Evolutionary conservation across 1,140 invertebrate genomes (phyloP).

Genomic region (Battus philenor): DNA sequence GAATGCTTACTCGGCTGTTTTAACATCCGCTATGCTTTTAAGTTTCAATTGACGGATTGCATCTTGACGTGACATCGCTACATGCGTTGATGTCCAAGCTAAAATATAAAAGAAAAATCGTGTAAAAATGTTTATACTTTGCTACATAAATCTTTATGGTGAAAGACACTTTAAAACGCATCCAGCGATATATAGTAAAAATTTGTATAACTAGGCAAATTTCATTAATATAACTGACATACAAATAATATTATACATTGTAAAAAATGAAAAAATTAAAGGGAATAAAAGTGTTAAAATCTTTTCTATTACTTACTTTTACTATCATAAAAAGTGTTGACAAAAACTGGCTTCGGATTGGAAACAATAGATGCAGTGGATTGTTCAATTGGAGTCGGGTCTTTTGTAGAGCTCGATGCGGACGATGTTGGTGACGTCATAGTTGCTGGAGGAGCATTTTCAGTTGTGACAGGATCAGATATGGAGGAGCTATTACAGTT

Average conservation of each 20-base stretch:
- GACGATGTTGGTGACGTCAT: no score
- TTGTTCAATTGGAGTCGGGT: constrained; percentile 5
- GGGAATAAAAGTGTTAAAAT: no score
- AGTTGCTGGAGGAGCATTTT: no score
- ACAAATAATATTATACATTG: no score
- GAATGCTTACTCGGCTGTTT: constrained; percentile 12
- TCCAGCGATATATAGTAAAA: no score
- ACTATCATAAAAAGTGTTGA: constrained; percentile 21
- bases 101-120: constrained; percentile 17
- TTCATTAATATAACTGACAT: no score
- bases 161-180: no score
- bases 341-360: background rate
- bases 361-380: background rate
- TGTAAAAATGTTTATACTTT: background rate
- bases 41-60: constrained; percentile 53
- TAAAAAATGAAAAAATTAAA: no score
- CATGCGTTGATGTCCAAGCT: constrained; percentile 44
- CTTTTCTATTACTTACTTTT: constrained; percentile 24
- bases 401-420: no score
- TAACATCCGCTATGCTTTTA: constrained; percentile 26
- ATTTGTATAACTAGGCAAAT: no score
- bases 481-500: constrained; percentile 65
- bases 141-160: background rate
- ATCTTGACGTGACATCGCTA: constrained; percentile 59
- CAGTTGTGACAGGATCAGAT: no score